These are phyloP conservation scores for Leucania comma DNA, from an alignment of 2,888 invertebrate genomes.

Conservation along the genomic window DNA sequence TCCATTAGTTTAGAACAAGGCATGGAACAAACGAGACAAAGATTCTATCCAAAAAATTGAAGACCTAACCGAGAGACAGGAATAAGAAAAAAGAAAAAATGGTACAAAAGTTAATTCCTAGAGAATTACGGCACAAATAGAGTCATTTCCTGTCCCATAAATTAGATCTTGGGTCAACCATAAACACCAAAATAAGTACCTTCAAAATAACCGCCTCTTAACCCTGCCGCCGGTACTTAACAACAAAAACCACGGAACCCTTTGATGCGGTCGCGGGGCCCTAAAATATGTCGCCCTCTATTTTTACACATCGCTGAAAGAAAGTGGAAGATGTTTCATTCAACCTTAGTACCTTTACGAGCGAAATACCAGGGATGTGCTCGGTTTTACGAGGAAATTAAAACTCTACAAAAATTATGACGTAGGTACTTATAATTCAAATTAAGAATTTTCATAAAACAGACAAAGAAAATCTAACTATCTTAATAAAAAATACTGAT, in stretches of 20 bases:
- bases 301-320: slow-evolving; percentile 50
- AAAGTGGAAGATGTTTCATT: slow-evolving; percentile 50
- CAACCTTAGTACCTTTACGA: slow-evolving; percentile 26
- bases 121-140: background rate
- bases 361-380: slow-evolving; percentile 17
- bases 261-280: slow-evolving; percentile 34
- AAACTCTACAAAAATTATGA: too few species aligned
- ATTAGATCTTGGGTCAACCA: slow-evolving; percentile 1
- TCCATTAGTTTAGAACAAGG: too few species aligned
- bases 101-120: too few species aligned
- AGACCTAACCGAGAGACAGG: too few species aligned
- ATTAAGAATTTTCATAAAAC: too few species aligned
- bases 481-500: too few species aligned
- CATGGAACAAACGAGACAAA: too few species aligned
- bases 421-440: too few species aligned
- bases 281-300: slow-evolving; percentile 44
- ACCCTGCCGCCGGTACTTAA: background rate
- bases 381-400: background rate
- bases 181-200: background rate
- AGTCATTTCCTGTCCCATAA: background rate
- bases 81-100: too few species aligned
- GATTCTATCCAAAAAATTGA: too few species aligned
- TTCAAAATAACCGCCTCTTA: background rate
- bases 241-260: slow-evolving; percentile 34
- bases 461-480: too few species aligned